Evolutionary conservation across 1,140 invertebrate genomes (phyloP).

Genomic region (Pteromalus puparum): DNA sequence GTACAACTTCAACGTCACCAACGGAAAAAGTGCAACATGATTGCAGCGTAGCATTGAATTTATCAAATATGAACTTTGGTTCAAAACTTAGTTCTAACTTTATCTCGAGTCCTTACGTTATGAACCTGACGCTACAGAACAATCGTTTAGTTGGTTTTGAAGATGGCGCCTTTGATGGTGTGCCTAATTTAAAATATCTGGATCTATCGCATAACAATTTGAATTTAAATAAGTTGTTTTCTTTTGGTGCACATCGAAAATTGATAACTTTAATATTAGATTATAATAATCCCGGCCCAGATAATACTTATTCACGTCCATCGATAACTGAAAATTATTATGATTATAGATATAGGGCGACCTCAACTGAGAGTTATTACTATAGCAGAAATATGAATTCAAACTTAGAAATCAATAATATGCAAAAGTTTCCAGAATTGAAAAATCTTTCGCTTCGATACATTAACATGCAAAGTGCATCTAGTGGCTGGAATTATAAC

Average conservation of each 20-base stretch:
- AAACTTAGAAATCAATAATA: neutral
- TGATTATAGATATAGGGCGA: neutral
- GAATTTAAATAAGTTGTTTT: neutral
- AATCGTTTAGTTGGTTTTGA: neutral
- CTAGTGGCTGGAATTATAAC: neutral
- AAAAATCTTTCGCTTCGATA: neutral
- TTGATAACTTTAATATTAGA: slow-evolving; percentile 1
- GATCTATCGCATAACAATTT: neutral
- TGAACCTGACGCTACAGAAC: neutral
- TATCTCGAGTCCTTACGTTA: slow-evolving; percentile 3
- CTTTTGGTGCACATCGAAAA: neutral
- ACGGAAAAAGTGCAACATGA: too few species aligned
- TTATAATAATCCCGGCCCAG: neutral
- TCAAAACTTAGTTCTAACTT: slow-evolving; percentile 16
- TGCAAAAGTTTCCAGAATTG: neutral
- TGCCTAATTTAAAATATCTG: neutral
- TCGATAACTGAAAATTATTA: too few species aligned
- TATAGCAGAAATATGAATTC: neutral
- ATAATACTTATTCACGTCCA: neutral
- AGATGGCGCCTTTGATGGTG: neutral
- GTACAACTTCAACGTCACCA: too few species aligned
- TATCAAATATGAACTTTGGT: too few species aligned
- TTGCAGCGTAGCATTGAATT: too few species aligned
- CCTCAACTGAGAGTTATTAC: neutral
- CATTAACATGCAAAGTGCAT: neutral